phyloP scores from a whole-genome alignment of 2,113 vertebrate species.

The Pseudopodoces humilis region DNA sequence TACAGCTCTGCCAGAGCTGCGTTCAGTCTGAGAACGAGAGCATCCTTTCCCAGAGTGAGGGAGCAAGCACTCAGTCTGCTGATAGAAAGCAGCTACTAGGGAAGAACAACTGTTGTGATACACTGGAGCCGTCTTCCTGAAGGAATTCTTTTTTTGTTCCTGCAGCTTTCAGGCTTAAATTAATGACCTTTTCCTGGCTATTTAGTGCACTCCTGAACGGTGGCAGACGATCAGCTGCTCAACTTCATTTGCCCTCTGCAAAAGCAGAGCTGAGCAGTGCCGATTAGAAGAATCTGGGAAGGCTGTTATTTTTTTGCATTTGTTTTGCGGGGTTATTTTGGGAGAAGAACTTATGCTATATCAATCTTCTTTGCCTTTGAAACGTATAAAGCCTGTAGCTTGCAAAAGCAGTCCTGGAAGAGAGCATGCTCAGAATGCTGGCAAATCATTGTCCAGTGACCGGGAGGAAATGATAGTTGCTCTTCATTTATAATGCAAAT shows the following conservation, averaged over 20 bases:
- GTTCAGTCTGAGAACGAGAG: slow-evolving; percentile 44
- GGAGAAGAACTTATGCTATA: slow-evolving; percentile 74
- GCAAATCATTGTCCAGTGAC: slow-evolving; percentile 84
- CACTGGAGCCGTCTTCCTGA: slow-evolving; percentile 56
- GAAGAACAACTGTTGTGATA: slow-evolving; percentile 47
- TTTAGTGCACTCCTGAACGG: slow-evolving; percentile 42
- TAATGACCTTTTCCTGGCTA: slow-evolving; percentile 66
- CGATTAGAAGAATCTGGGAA: slow-evolving; percentile 14
- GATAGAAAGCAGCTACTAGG: slow-evolving; percentile 50
- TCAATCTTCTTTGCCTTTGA: slow-evolving; percentile 66
- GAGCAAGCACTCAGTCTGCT: slow-evolving; percentile 57
- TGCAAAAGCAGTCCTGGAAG: slow-evolving; percentile 71
- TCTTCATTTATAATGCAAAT: slow-evolving; percentile 96
- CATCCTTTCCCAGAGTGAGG: slow-evolving; percentile 63
- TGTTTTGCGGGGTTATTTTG: not conserved
- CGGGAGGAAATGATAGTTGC: slow-evolving; percentile 83
- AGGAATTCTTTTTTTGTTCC: slow-evolving; percentile 65
- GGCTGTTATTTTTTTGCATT: slow-evolving; percentile 35
- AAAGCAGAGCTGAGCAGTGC: slow-evolving; percentile 43
- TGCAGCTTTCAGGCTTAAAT: slow-evolving; percentile 70
- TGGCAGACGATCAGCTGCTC: slow-evolving; percentile 54
- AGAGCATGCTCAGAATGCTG: slow-evolving; percentile 84
- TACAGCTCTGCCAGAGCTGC: slow-evolving; percentile 70
- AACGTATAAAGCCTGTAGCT: slow-evolving; percentile 66
- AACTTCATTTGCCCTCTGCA: slow-evolving; percentile 58